These are phyloP conservation scores for Gila robusta DNA, from an alignment of 2,797 vertebrate genomes.

Conservation along the genomic window DNA sequence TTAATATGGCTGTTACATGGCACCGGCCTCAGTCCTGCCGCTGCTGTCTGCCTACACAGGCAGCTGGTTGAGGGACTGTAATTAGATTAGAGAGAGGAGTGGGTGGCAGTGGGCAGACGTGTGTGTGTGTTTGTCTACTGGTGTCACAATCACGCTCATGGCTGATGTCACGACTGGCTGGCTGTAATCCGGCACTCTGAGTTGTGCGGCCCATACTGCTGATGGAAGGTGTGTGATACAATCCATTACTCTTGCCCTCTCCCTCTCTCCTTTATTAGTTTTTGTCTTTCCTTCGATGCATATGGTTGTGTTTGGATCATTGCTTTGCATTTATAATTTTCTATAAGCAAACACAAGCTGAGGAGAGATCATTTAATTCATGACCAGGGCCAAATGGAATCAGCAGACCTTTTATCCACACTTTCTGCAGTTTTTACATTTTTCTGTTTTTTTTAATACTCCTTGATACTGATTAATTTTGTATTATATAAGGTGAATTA, in stretches of 20 bases:
- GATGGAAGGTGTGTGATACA: conserved; percentile 25
- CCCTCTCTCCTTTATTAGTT: background rate
- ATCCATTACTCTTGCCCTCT: background rate
- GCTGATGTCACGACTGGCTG: conserved; percentile 48
- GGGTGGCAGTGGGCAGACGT: conserved; percentile 6
- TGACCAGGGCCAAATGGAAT: background rate
- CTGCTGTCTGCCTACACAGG: conserved; percentile 33
- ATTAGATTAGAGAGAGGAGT: conserved; percentile 40
- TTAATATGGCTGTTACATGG: conserved; percentile 46
- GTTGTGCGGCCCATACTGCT: background rate
- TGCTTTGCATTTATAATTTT: background rate
- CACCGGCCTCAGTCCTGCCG: conserved; percentile 14
- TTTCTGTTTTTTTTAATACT: too few relatives aligned
- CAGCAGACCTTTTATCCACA: background rate
- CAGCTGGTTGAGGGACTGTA: conserved; percentile 20
- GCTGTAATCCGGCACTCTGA: conserved; percentile 21
- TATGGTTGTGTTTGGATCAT: background rate
- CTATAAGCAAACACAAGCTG: background rate
- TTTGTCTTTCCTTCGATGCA: background rate
- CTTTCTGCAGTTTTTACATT: background rate
- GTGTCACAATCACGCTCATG: conserved; percentile 25
- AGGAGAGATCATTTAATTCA: background rate
- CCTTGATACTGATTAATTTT: background rate
- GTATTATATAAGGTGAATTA: background rate
- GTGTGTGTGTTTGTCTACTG: background rate